phyloP scores from a whole-genome alignment of 2,888 invertebrate genomes.

The Lampropteryx suffumata region DNA sequence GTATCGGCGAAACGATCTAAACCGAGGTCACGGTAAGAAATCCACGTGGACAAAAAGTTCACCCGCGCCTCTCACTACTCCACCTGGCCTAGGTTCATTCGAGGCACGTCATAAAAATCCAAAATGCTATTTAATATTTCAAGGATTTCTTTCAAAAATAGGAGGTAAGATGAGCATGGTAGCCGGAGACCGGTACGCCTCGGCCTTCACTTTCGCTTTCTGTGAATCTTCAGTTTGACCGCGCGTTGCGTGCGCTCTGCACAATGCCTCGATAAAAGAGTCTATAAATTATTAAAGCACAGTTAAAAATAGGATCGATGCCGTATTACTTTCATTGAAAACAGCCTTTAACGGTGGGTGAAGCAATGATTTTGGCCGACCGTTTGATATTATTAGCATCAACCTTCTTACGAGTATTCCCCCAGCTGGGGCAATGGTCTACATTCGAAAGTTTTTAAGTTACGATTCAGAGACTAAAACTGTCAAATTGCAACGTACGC shows the following conservation, averaged over 20 bases:
- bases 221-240: constrained; percentile 46
- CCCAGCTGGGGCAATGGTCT: no score
- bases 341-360: no score
- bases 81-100: constrained; percentile 23
- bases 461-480: no score
- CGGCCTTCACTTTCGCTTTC: constrained; percentile 68
- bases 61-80: constrained; percentile 29
- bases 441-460: no score
- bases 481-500: no score
- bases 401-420: no score
- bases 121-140: constrained; percentile 32
- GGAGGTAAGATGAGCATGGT: constrained; percentile 29
- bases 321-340: no score
- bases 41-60: constrained; percentile 26
- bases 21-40: constrained; percentile 20
- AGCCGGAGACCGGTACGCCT: constrained; percentile 34
- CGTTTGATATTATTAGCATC: no score
- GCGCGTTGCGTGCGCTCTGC: constrained; percentile 13
- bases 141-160: constrained; percentile 35
- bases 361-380: no score
- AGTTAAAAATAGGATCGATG: no score
- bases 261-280: no score
- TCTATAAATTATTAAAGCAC: no score
- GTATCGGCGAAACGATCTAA: constrained; percentile 11
- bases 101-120: constrained; percentile 28